A percentile compares a stretch with the other conserved stretches of the same genome.
Conservation (phyloP, 2,113 vertebrate species). For the Hipposideros armiger region DNA sequence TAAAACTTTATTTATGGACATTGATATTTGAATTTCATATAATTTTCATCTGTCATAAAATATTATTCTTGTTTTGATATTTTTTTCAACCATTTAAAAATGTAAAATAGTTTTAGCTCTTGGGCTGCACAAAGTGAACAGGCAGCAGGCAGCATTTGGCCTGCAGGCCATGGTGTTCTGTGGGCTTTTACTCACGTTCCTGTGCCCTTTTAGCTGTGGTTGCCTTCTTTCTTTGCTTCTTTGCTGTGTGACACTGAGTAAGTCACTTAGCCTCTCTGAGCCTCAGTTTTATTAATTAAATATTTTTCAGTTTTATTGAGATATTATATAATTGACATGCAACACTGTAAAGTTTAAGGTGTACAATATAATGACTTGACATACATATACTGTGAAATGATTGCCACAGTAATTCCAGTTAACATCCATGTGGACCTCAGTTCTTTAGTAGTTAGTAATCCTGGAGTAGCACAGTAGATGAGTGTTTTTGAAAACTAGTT, state of each 20-base stretch:
- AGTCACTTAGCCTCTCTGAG: not conserved
- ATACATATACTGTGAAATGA: not conserved
- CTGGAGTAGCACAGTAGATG: not conserved
- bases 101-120: not conserved
- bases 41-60: not conserved
- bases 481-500: not conserved
- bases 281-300: not conserved
- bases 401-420: not conserved
- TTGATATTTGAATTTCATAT: not conserved
- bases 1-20: not conserved
- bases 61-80: not conserved
- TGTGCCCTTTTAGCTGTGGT: not conserved
- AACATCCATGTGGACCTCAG: not conserved
- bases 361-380: not conserved
- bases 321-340: not conserved
- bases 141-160: not conserved
- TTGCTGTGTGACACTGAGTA: not conserved
- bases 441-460: not conserved
- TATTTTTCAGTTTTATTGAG: not conserved
- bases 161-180: not conserved
- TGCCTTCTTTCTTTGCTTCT: not conserved
- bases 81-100: constrained; percentile 28
- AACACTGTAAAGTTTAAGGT: not conserved
- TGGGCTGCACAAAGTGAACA: not conserved
- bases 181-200: not conserved